phyloP scores from a whole-genome alignment of 2,797 vertebrate genomes.

The Sebastes iracundus region DNA sequence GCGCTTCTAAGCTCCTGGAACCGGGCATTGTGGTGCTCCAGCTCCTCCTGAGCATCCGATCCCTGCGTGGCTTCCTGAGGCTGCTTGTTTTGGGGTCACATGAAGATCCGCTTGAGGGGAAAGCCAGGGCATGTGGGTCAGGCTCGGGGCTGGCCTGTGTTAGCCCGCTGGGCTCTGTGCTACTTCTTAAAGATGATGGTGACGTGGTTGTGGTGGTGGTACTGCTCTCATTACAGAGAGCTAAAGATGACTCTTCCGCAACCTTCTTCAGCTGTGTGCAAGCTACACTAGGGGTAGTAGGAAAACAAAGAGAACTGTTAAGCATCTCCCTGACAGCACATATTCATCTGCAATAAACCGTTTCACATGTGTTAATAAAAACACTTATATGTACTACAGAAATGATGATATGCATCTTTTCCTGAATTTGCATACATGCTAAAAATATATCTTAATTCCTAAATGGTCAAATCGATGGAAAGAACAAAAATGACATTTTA shows the following conservation, averaged over 20 bases:
- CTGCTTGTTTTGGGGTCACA: slow-evolving; percentile 84
- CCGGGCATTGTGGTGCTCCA: slow-evolving; percentile 84
- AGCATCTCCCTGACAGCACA: slow-evolving; percentile 82
- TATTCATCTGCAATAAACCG: background rate
- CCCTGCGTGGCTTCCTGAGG: slow-evolving; percentile 86
- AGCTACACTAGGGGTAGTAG: slow-evolving; percentile 99
- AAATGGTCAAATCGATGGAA: background rate
- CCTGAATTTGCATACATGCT: background rate
- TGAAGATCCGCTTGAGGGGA: slow-evolving; percentile 82
- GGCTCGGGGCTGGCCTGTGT: slow-evolving; percentile 88
- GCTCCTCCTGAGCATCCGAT: slow-evolving; percentile 85
- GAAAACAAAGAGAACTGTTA: slow-evolving; percentile 91
- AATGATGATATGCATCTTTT: background rate
- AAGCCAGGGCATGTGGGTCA: slow-evolving; percentile 82
- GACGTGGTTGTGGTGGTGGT: slow-evolving; percentile 80
- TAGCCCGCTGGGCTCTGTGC: slow-evolving; percentile 90
- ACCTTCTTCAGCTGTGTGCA: slow-evolving; percentile 93
- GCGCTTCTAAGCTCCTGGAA: slow-evolving; percentile 85
- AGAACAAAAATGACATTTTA: background rate
- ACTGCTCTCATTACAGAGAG: slow-evolving; percentile 90
- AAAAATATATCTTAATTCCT: background rate
- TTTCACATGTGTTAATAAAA: background rate
- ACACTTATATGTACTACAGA: background rate
- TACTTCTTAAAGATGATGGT: slow-evolving; percentile 87
- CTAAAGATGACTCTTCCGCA: slow-evolving; percentile 90